Base-by-base conservation (phyloP, 2,113 vertebrate genomes). In the Recurvirostra avosetta region DNA sequence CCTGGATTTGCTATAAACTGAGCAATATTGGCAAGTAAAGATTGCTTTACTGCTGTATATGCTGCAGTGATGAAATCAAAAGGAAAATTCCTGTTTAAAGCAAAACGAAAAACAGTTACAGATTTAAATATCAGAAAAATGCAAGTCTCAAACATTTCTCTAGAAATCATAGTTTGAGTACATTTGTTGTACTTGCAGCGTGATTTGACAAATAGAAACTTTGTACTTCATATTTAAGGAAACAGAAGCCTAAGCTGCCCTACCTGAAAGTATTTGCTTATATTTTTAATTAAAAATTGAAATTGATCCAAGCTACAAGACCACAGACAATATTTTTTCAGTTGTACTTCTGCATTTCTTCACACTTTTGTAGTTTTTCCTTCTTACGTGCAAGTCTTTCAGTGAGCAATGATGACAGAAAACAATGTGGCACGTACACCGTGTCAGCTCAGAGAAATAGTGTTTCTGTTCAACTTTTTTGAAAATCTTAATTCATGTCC, bases 1-100 rank as follows among this genome's bases (percentile, higher is more conserved):
- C 84, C 91, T 96, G 94, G 87, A 85, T 93, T 79, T 82, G 87
- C 91, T 78, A 75, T 85, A 93, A 84, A 65, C 73, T 47, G 68
- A 92, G 94, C 87, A 66, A 45, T 61, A 29, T 3, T 94, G 90
- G 90, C 94, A 92, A 84, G 56, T 36, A 41, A 53, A 38, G 86
- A 21, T 21, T 65, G 78, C 41, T 88, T 80, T 84, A 38, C 87
- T 92, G 84, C 87, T 94, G 56, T 63, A 47, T 75, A 7, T 66
- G 86, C 86, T 84, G 87, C 86, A 89, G 77, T 43, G 66, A 61
- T 80, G 78, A 90, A 95, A 94, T 85, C 15, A 68, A 53, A 92
- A 91, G 80, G 94, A 92, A 91, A 93, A 93, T 49, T 90, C 49
- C 45, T 21, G 30, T 85, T 92, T 49, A 85, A 91, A 84, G 65